Percentiles rank a stretch among this genome's conserved stretches.
Conservation (phyloP, 2,888 invertebrate species). For the Drosophila sordidula region DNA sequence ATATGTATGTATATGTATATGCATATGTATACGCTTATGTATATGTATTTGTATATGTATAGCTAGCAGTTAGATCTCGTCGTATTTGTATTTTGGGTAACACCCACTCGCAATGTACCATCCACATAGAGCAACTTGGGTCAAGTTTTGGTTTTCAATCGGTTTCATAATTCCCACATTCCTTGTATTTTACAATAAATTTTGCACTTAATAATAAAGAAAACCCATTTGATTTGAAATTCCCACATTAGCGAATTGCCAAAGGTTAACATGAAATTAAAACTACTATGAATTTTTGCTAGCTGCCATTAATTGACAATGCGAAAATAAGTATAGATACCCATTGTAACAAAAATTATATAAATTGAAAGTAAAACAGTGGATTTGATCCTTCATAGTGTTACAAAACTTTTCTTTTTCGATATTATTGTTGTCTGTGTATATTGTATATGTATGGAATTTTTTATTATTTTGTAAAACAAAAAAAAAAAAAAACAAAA, state of each 20-base stretch:
- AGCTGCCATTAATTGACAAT: conserved; percentile 43
- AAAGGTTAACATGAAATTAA: conserved; percentile 30
- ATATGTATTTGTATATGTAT: conserved; percentile 27
- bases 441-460: conserved; percentile 62
- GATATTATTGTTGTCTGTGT: conserved; percentile 61
- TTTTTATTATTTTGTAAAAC: conserved; percentile 29
- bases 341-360: conserved; percentile 65
- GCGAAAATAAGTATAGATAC: conserved; percentile 36
- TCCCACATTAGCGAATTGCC: conserved; percentile 50
- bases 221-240: conserved; percentile 12
- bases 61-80: conserved; percentile 31
- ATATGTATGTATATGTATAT: conserved; percentile 11
- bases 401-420: conserved; percentile 57
- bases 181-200: conserved; percentile 17
- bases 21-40: conserved; percentile 1
- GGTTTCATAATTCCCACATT: conserved; percentile 34
- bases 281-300: conserved; percentile 32
- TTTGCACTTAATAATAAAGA: not conserved
- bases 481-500: conserved; percentile 6
- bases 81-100: conserved; percentile 32
- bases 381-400: conserved; percentile 85
- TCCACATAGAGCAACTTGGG: conserved; percentile 18
- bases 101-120: conserved; percentile 12
- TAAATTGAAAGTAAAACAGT: conserved; percentile 85
- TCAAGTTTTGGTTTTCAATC: conserved; percentile 34